Evolutionary conservation across 2,113 vertebrate species (phyloP), one percentile per base, ranked within the genome.

Genomic region (Cyrtonyx montezumae): DNA sequence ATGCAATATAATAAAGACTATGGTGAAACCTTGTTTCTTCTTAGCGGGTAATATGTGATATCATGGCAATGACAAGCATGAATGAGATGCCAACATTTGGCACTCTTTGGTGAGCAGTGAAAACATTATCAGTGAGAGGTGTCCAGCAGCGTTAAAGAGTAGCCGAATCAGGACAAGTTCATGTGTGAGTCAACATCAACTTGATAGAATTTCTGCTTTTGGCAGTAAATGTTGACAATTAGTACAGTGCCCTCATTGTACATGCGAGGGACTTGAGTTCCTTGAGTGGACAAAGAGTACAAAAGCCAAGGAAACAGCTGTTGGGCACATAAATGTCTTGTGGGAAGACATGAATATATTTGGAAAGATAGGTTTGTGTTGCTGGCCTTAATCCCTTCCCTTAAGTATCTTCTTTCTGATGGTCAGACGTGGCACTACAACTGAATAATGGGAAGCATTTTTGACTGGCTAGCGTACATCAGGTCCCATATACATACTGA

Each of bases 31-130:
- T 65, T 90, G 3, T 88, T 88, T 94, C 40, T 37, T 95, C 75
- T 84, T 68, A 65, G 13, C 92, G 53, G 28, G 4, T 46, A 84
- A 87, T 79, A 55, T 88, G 82, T 94, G 91, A 94, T 94, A 95
- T 95, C 94, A 94, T 96, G 96, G 82, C 84, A 96, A 84, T 97
- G 96, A 95, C 94, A 97, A 93, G 92, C 92, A 94, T 94, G 94
- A 90, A 95, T 92, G 87, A 90, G 84, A 92, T 94, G 96, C 96
- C 96, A 97, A 77, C 28, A 45, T 89, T 94, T 96, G 91, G 84
- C 95, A 94, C 87, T 94, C 92, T 83, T 94, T 88, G 68, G 75
- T 89, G 73, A 93, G 63, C 86, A 89, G 66, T 43, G 66, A 86
- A 95, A 94, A 81, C 79, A 94, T 93, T 91, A 82, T 61, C 85